Evolutionary conservation across 2,113 vertebrate species (phyloP).

Genomic region (Dicaeum eximium): DNA sequence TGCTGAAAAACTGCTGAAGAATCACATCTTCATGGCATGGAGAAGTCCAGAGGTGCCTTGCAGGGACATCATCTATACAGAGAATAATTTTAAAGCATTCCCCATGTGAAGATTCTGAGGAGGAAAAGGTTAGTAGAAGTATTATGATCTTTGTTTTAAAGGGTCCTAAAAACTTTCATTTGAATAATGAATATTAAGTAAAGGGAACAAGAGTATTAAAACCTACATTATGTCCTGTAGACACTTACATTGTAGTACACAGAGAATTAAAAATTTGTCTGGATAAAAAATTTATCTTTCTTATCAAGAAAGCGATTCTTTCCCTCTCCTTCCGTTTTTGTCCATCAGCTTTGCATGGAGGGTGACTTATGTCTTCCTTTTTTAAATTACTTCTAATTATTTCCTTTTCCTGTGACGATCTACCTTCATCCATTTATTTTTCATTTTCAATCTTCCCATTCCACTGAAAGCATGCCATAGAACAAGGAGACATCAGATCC

Average conservation of each 20-base stretch:
- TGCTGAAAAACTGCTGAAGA: neutral
- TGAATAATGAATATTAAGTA: neutral
- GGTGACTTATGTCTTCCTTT: accelerated
- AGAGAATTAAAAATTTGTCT: neutral
- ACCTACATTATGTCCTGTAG: neutral
- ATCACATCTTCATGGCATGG: neutral
- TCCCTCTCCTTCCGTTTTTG: neutral
- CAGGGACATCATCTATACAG: neutral
- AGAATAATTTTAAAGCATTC: neutral
- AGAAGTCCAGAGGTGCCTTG: neutral
- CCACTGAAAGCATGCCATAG: neutral
- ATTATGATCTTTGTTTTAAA: neutral
- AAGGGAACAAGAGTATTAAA: neutral
- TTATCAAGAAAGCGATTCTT: neutral
- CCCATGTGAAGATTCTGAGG: neutral
- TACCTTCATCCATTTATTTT: neutral
- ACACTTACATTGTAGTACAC: neutral
- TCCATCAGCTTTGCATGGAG: neutral
- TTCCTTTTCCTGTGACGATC: neutral
- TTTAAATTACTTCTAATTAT: neutral
- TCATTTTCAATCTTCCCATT: neutral
- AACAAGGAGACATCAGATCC: neutral
- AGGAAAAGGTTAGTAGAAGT: neutral
- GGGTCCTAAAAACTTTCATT: neutral
- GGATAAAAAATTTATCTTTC: neutral